These are phyloP conservation scores for Thymallus thymallus DNA, from an alignment of 2,113 vertebrate genomes.

Conservation along the genomic window DNA sequence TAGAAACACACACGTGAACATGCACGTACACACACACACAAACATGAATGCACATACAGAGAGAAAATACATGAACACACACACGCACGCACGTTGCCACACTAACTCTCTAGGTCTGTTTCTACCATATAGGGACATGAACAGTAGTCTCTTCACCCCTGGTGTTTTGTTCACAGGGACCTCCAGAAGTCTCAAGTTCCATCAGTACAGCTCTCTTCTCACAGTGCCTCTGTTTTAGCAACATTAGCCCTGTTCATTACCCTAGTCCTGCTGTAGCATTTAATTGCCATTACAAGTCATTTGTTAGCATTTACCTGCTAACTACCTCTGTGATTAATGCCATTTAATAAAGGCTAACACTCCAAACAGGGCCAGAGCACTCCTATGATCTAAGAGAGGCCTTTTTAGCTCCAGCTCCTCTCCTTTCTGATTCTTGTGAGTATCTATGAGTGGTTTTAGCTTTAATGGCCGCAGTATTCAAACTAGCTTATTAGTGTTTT, in stretches of 20 bases:
- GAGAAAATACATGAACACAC: background rate
- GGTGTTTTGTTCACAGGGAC: background rate
- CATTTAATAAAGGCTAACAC: conserved; percentile 61
- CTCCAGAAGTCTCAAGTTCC: background rate
- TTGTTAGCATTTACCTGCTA: conserved; percentile 54
- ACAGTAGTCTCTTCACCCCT: too few species aligned
- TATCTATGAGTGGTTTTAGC: conserved; percentile 70
- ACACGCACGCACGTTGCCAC: background rate
- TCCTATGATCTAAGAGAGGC: conserved; percentile 57
- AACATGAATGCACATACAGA: background rate
- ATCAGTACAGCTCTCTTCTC: background rate
- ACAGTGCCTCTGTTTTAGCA: background rate
- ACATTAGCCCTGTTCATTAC: background rate
- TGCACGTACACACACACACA: conserved; percentile 10
- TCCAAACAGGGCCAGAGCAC: conserved; percentile 37
- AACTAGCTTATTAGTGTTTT: conserved; percentile 85
- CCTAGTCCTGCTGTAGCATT: background rate
- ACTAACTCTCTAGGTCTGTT: background rate
- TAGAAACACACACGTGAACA: background rate
- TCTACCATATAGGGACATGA: background rate
- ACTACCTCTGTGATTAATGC: conserved; percentile 61
- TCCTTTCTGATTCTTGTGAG: conserved; percentile 12
- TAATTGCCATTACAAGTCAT: conserved; percentile 48
- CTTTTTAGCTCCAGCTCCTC: conserved; percentile 16
- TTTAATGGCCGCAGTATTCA: conserved; percentile 83